Percentiles rank a stretch among this genome's conserved stretches.
Evolutionary conservation across 2,888 invertebrate species (phyloP).

Genomic region (Phaedon cochleariae): DNA sequence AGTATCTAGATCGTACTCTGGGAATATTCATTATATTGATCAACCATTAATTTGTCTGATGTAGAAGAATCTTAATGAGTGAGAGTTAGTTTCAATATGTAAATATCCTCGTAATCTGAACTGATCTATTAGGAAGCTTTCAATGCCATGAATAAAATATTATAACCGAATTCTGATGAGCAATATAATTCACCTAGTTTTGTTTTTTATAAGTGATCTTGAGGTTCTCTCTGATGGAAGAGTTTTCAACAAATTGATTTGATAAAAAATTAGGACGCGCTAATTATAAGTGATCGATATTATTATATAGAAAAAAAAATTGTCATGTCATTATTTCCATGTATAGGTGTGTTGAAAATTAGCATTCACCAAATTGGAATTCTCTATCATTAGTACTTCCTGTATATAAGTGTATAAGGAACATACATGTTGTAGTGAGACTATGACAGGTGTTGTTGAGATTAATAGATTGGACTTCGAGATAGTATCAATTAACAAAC

Average conservation of each 20-base stretch:
- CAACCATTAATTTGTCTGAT: too few species aligned
- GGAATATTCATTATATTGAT: neutral
- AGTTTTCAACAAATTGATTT: neutral
- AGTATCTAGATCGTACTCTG: too few species aligned
- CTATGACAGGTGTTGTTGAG: neutral
- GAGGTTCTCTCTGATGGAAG: neutral
- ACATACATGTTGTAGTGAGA: neutral
- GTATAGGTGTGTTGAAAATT: neutral
- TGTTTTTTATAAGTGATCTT: neutral
- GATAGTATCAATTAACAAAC: neutral
- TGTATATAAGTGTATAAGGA: neutral
- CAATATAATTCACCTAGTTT: neutral
- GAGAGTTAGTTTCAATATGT: constrained; percentile 3
- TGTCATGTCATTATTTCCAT: neutral
- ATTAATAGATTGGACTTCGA: neutral
- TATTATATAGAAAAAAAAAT: neutral
- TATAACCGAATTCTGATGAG: neutral
- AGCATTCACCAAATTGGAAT: neutral
- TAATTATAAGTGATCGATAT: neutral
- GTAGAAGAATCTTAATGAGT: neutral
- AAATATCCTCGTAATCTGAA: constrained; percentile 9
- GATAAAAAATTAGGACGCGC: neutral
- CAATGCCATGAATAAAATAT: constrained; percentile 21
- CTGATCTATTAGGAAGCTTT: constrained; percentile 19
- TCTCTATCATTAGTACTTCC: neutral